Conservation (phyloP, 2,797 vertebrate genomes). For the Argentina silus region DNA sequence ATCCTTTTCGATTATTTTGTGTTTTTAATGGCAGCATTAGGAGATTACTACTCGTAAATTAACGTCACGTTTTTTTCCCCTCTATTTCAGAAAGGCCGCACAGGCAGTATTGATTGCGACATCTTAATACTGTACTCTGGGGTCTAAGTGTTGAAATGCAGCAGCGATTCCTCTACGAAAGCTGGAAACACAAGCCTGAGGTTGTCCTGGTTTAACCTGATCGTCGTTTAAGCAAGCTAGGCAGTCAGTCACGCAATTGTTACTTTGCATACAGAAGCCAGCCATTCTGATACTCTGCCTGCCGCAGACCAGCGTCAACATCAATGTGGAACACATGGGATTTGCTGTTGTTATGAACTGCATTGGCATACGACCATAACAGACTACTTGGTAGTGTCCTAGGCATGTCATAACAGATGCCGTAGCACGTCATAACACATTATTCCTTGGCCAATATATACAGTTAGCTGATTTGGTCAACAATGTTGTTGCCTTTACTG, state of each 20-base stretch:
- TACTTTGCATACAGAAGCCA: background rate
- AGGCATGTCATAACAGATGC: background rate
- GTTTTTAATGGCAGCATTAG: constrained; percentile 9
- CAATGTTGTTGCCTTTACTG: too few species aligned
- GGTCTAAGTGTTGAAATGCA: constrained; percentile 21
- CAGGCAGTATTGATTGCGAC: constrained; percentile 34
- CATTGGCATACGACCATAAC: too few species aligned
- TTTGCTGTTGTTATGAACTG: background rate
- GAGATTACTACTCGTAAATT: constrained; percentile 25
- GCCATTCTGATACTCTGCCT: background rate
- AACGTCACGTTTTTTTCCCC: constrained; percentile 5
- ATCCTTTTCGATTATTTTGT: constrained; percentile 28
- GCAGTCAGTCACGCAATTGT: background rate
- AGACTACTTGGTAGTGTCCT: too few species aligned
- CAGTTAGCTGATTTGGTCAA: background rate
- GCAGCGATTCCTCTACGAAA: constrained; percentile 37
- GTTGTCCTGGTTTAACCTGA: constrained; percentile 53
- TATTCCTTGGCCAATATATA: background rate
- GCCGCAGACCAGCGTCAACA: background rate
- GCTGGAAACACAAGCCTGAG: constrained; percentile 20
- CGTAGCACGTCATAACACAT: background rate
- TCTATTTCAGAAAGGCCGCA: constrained; percentile 27
- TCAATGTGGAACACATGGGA: background rate
- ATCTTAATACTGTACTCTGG: constrained; percentile 29
- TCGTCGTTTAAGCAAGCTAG: background rate